These are phyloP conservation scores for Dicaeum eximium DNA, from an alignment of 2,113 vertebrate species.

Conservation along the genomic window DNA sequence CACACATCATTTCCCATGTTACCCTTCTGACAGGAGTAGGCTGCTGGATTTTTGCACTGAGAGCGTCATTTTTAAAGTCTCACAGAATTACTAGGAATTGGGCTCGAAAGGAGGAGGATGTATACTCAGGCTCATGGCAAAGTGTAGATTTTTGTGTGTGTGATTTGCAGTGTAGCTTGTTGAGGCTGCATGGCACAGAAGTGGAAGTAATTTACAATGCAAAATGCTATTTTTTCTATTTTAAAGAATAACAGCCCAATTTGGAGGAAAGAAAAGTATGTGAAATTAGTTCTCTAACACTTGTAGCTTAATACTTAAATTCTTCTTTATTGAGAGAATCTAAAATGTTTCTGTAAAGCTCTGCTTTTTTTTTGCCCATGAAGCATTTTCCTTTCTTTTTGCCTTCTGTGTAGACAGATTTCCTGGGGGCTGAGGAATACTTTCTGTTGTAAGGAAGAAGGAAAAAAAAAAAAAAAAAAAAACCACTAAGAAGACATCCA, in stretches of 20 bases:
- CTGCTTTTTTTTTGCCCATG: neutral
- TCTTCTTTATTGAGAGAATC: neutral
- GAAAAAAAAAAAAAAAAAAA: neutral
- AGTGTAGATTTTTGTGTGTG: neutral
- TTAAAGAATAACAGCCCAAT: neutral
- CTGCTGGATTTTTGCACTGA: neutral
- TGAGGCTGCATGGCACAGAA: neutral
- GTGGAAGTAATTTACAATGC: constrained; percentile 10
- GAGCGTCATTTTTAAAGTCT: neutral
- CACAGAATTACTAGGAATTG: neutral
- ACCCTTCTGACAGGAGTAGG: neutral
- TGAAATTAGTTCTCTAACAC: neutral
- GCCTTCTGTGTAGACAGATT: neutral
- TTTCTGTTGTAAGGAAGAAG: neutral
- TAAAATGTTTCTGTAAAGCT: neutral
- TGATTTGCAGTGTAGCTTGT: neutral
- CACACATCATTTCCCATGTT: neutral
- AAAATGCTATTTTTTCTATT: neutral
- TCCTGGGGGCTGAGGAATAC: neutral
- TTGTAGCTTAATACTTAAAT: neutral
- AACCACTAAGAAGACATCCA: neutral
- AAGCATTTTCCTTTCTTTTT: constrained; percentile 34
- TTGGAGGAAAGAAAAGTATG: neutral
- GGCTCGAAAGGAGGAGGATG: neutral
- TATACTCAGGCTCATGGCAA: neutral